Evolutionary conservation across 2,888 invertebrate genomes (phyloP).

Genomic region (Drosophila melanocephala): DNA sequence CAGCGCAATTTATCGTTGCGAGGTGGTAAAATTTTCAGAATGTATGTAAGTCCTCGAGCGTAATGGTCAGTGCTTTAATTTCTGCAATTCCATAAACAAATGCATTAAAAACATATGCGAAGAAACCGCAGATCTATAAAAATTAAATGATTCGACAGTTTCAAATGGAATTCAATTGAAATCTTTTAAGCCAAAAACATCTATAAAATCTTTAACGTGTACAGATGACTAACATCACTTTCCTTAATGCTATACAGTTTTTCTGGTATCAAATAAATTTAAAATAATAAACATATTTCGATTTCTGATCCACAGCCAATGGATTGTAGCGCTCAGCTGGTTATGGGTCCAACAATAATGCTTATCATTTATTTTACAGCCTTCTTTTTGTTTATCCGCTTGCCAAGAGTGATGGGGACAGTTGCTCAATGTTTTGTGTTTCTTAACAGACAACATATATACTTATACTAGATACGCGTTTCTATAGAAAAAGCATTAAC

Average conservation of each 20-base stretch:
- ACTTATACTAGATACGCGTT: not conserved
- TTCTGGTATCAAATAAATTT: conserved; percentile 1
- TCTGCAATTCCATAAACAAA: conserved; percentile 49
- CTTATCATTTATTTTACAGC: conserved; percentile 42
- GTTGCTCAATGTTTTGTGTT: conserved; percentile 74
- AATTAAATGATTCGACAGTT: conserved; percentile 1
- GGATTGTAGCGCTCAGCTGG: conserved; percentile 3
- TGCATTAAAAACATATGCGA: conserved; percentile 39
- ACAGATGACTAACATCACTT: not conserved
- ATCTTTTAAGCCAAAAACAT: not conserved
- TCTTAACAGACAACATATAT: conserved; percentile 9
- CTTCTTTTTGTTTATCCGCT: conserved; percentile 39
- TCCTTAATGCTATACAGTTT: conserved; percentile 1
- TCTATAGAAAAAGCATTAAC: conserved; percentile 52
- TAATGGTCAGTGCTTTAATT: conserved; percentile 27
- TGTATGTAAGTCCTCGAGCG: conserved; percentile 18
- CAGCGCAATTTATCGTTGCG: not conserved
- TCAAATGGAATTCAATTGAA: conserved; percentile 1
- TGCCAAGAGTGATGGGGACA: conserved; percentile 73
- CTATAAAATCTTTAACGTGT: not conserved
- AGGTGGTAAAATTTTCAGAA: conserved; percentile 15
- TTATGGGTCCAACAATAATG: conserved; percentile 27
- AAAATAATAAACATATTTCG: conserved; percentile 28
- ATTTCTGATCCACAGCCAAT: conserved; percentile 3
- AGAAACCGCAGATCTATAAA: conserved; percentile 10